phyloP scores from a whole-genome alignment of 2,888 invertebrate genomes.

The Kryphioiulus occultus region DNA sequence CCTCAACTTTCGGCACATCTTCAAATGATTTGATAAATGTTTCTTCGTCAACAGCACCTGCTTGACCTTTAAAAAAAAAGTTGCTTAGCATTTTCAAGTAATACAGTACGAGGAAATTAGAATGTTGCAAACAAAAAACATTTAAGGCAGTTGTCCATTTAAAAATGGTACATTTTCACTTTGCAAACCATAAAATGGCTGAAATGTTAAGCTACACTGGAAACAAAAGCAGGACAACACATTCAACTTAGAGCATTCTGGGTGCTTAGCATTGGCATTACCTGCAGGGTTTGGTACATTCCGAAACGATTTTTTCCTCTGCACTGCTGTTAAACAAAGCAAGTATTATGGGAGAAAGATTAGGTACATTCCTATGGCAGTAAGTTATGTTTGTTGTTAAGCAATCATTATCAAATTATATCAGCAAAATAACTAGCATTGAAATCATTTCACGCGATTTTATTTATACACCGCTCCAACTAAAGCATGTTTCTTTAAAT shows the following conservation, averaged over 20 bases:
- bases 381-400: not conserved
- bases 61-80: constrained; percentile 59
- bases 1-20: constrained; percentile 78
- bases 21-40: constrained; percentile 86
- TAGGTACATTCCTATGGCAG: not conserved
- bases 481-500: not conserved
- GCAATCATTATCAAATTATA: not conserved
- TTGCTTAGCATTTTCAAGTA: not conserved
- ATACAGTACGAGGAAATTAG: not conserved
- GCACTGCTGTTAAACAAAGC: constrained; percentile 45
- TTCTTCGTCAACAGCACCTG: constrained; percentile 90
- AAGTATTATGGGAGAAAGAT: constrained; percentile 29
- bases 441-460: not conserved
- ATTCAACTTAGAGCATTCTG: not conserved
- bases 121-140: not conserved
- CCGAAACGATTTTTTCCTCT: constrained; percentile 48
- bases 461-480: too few relatives aligned
- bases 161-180: not conserved
- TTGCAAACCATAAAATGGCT: not conserved
- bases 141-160: not conserved
- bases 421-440: not conserved
- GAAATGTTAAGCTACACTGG: not conserved
- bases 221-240: not conserved
- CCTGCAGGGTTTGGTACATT: constrained; percentile 43
- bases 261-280: constrained; percentile 35